Base-by-base conservation (phyloP, 2,113 vertebrate genomes). In the Myiopsitta monachus region DNA sequence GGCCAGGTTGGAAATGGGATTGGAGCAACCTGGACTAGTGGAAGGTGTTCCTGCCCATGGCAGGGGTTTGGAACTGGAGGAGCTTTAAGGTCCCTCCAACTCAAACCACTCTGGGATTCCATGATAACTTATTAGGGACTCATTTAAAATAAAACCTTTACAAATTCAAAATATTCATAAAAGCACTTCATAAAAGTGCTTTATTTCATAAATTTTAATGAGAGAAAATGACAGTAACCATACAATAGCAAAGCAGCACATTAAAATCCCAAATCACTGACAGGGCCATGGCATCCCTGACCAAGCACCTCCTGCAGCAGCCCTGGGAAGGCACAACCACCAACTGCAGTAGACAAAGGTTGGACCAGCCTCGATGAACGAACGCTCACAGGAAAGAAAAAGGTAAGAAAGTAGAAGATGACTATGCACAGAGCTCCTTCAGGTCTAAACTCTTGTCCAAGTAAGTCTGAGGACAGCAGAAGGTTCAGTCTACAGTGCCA, bases 231-330 rank as follows among this genome's bases (percentile, higher is more conserved):
- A n/a, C 47, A 43, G 33, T 21, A 52, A 4, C 2, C 0, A 73
- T 28, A 44, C 1, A 1, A 51, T 0, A 51, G 30, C 14, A 22
- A 49, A 51, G 43, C 33, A 75, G 46, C 36, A 38, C 16, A 11
- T 36, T 41, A 52, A 81, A 59, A 75, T 10, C 43, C 49, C 33
- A 59, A 14, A 57, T 11, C 11, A 9, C 10, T 6, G 62, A 16
- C 11, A 39, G 44, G 14, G 28, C 64, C 10, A 18, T 33, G 1
- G 0, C 16, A 5, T 14, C 3, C 1, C 30, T 43, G 39, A 39
- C 19, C 10, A 1, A 10, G 41, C 54, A 24, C 38, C n/a, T 39
- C 38, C n/a, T 9, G 9, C 15, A n/a, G 36, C 70, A 64, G 44
- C 52, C 38, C 18, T 27, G n/a, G 7, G 15, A 92, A 46, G 72